Conservation (phyloP, 2,888 invertebrate genomes). For the Hydroisotoma schaefferi region DNA sequence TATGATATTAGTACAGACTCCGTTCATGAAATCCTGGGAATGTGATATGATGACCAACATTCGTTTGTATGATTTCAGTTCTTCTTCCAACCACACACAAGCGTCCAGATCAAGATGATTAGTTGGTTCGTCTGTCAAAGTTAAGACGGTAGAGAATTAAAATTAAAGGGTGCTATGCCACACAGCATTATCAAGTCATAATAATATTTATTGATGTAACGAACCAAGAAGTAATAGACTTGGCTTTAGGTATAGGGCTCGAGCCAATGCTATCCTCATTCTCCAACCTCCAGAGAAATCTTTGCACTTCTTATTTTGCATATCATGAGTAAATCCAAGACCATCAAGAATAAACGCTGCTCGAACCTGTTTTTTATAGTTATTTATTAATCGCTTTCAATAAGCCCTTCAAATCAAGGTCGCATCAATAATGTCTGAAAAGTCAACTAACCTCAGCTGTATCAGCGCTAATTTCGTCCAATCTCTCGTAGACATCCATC, state of each 20-base stretch:
- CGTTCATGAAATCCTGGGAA: slow-evolving; percentile 98
- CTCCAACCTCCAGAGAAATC: slow-evolving; percentile 62
- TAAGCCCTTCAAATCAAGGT: not conserved
- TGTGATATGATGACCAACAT: slow-evolving; percentile 97
- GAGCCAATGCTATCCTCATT: slow-evolving; percentile 62
- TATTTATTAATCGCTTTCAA: not conserved
- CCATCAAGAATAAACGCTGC: slow-evolving; percentile 95
- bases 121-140: slow-evolving; percentile 60
- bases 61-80: slow-evolving; percentile 91
- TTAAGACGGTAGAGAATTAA: not conserved
- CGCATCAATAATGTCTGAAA: not conserved
- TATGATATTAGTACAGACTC: slow-evolving; percentile 93
- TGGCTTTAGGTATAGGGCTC: slow-evolving; percentile 42
- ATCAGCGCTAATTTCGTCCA: slow-evolving; percentile 95
- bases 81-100: slow-evolving; percentile 99
- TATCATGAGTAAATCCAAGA: slow-evolving; percentile 80
- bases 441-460: slow-evolving; percentile 72
- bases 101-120: slow-evolving; percentile 72
- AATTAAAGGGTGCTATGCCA: not conserved
- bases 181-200: not conserved
- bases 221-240: slow-evolving; percentile 33
- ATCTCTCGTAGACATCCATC: slow-evolving; percentile 94
- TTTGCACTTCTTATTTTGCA: slow-evolving; percentile 66
- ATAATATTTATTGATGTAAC: not conserved
- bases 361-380: no score